phyloP scores from a whole-genome alignment of 1,140 invertebrate genomes.

The Diabrotica undecimpunctata region DNA sequence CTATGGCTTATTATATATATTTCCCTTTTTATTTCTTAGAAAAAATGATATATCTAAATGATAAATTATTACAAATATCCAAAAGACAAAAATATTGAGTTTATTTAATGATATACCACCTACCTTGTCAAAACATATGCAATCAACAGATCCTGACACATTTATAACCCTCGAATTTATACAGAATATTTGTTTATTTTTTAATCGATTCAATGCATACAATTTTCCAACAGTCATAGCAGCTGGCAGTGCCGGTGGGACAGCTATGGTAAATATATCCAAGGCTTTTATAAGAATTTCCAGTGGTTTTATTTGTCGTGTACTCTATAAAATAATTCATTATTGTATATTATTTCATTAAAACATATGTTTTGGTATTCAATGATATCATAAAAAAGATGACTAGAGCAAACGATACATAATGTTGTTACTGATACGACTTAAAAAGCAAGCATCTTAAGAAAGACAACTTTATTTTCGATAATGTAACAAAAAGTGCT shows the following conservation, averaged over 20 bases:
- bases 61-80: too few species aligned
- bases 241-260: slow-evolving; percentile 89
- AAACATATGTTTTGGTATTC: too few species aligned
- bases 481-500: too few species aligned
- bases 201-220: slow-evolving; percentile 84
- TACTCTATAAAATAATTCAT: slow-evolving; percentile 44
- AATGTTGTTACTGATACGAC: too few species aligned
- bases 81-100: neutral
- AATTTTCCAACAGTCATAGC: slow-evolving; percentile 91
- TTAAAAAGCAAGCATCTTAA: too few species aligned
- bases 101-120: slow-evolving; percentile 15
- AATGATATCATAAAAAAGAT: too few species aligned
- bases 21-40: too few species aligned
- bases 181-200: slow-evolving; percentile 80
- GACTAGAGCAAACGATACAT: too few species aligned
- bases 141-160: slow-evolving; percentile 91
- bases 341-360: neutral
- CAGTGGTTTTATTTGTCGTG: slow-evolving; percentile 52
- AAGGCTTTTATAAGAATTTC: slow-evolving; percentile 76
- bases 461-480: too few species aligned
- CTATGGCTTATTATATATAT: too few species aligned
- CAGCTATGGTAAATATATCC: slow-evolving; percentile 89
- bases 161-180: slow-evolving; percentile 93
- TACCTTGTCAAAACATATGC: slow-evolving; percentile 97
- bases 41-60: too few species aligned